These are phyloP conservation scores for Zosterops japonicus DNA, from an alignment of 2,113 vertebrate genomes.

Conservation along the genomic window DNA sequence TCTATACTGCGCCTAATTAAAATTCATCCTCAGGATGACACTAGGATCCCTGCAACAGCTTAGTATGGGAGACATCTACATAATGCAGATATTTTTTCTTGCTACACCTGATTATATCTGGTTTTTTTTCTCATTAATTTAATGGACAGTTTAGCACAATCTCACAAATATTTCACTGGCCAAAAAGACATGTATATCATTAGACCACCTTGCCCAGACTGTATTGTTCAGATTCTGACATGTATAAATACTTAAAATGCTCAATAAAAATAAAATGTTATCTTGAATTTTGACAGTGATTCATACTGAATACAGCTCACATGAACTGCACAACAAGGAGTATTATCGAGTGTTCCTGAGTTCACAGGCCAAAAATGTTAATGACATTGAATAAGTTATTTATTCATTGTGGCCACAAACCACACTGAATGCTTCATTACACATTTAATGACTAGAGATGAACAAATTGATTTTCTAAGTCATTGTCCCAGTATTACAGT, in stretches of 20 bases:
- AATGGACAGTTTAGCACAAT: neutral
- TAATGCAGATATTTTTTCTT: neutral
- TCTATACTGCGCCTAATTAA: neutral
- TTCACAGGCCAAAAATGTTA: neutral
- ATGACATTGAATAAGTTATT: neutral
- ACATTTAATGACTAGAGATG: neutral
- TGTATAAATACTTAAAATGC: neutral
- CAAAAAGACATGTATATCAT: neutral
- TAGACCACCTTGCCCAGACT: neutral
- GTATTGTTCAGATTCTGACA: neutral
- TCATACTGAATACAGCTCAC: neutral
- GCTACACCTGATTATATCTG: neutral
- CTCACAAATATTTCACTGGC: neutral
- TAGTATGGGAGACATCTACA: neutral
- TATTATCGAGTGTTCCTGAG: neutral
- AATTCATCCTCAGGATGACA: neutral
- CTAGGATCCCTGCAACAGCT: neutral
- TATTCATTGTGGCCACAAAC: neutral
- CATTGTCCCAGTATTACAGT: neutral
- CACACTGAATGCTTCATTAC: constrained; percentile 20
- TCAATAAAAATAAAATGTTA: neutral
- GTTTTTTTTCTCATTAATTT: neutral
- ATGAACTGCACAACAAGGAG: neutral
- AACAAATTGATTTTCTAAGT: constrained; percentile 41
- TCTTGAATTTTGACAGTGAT: neutral